Evolutionary conservation across 1,140 invertebrate species (phyloP), one percentile per base, ranked within the genome.

Genomic region (Panulirus ornatus): DNA sequence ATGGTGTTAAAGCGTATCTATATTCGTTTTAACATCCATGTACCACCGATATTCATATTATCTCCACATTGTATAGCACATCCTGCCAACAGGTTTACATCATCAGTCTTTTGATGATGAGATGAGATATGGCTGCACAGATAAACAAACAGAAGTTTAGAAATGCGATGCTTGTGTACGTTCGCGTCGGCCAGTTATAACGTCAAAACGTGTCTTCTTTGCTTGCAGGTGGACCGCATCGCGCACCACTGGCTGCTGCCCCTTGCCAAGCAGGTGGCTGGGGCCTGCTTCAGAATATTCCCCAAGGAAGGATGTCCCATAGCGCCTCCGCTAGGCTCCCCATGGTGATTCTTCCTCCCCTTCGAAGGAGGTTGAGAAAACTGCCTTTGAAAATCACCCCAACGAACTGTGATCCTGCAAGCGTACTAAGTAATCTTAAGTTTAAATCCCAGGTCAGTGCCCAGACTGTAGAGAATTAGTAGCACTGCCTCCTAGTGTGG

Each of bases 281-380:
- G 14, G 0, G 30, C 71, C 19, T 92, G 92, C 58, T 14, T n/a
- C 3, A 8, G 36, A 5, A 92, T 92, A 22, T 92, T 92, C 71
- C 91, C 79, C n/a, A 47, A 34, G 0, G 81, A 66, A 16, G n/a
- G 36, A 9, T 92, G 92, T 63, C 92, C 92, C 11, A 36, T 22
- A 11, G 92, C 92, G 5, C 92, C 92, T 22, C 92, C 92, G 0
- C 79, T 92, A 0, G 92, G 92, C 16, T 92, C 92, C 0, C 92
- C 92, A 2, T 92, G 91, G 91, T 92, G 54, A 83, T n/a, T 0
- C 19, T 30, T 40, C 34, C 63, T 66, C 63, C 6, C 22, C 63
- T 47, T 11, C 44, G 5, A 47, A 14, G 5, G 44, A 47, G 14
- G 14, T n/a, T 47, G 44, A 47, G 14, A 6, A 47, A 47, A 47